These are phyloP conservation scores for Agrotis segetum DNA, from an alignment of 2,888 invertebrate species.

Conservation along the genomic window DNA sequence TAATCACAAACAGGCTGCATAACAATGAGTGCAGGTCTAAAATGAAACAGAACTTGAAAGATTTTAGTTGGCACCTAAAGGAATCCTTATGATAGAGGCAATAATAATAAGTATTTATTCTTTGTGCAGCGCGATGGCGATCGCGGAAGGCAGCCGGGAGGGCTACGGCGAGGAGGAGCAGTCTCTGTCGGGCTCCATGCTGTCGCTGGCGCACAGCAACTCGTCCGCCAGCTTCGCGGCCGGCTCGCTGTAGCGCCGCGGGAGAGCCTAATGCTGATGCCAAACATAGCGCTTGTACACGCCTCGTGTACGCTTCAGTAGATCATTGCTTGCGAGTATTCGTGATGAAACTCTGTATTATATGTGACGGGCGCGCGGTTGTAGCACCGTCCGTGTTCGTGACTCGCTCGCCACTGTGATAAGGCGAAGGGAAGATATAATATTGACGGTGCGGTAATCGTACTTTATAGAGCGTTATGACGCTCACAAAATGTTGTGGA, in stretches of 20 bases:
- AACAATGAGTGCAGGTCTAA: not conserved
- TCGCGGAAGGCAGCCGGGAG: constrained; percentile 97
- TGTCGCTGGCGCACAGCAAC: constrained; percentile 98
- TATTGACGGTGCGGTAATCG: constrained; percentile 36
- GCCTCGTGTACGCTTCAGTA: constrained; percentile 55
- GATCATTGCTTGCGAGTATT: constrained; percentile 55
- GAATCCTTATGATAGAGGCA: not conserved
- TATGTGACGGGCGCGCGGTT: constrained; percentile 20
- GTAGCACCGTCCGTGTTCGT: constrained; percentile 21
- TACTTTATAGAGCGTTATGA: constrained; percentile 24
- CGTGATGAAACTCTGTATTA: constrained; percentile 44
- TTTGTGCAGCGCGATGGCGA: constrained; percentile 95
- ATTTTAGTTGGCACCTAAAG: not conserved
- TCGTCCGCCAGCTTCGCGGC: constrained; percentile 98
- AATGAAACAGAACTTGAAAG: not conserved
- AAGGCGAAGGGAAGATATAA: constrained; percentile 30
- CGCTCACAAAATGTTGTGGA: constrained; percentile 52
- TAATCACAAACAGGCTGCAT: not conserved
- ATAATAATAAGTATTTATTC: not conserved
- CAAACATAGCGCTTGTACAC: constrained; percentile 42
- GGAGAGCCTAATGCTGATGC: constrained; percentile 60
- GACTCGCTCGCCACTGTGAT: constrained; percentile 54
- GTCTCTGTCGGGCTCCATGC: constrained; percentile 98
- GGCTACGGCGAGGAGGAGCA: constrained; percentile 97
- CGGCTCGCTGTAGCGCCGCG: constrained; percentile 92